Evolutionary conservation across 2,888 invertebrate genomes (phyloP).

Genomic region (Nemapogon koenigi): DNA sequence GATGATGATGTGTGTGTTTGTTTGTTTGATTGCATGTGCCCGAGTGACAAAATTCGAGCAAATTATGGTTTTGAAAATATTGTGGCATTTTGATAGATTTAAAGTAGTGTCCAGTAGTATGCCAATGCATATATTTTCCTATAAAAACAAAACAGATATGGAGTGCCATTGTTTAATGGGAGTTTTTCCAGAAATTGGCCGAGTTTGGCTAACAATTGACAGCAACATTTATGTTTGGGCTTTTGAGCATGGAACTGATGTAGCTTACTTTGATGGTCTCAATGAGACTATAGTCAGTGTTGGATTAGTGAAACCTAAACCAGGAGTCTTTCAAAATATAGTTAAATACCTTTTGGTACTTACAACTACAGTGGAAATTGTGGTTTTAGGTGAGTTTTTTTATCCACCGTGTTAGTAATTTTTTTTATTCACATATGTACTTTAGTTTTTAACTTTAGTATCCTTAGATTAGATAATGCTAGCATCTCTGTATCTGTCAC

Average conservation of each 20-base stretch:
- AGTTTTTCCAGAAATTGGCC: conserved; percentile 91
- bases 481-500: too few species aligned
- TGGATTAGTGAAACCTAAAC: conserved; percentile 87
- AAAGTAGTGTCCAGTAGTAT: too few species aligned
- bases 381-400: conserved; percentile 79
- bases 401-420: too few species aligned
- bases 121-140: too few species aligned
- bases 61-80: too few species aligned
- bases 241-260: conserved; percentile 93
- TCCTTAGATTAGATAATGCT: too few species aligned
- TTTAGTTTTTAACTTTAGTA: too few species aligned
- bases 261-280: conserved; percentile 96
- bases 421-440: too few species aligned
- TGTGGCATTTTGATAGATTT: too few species aligned
- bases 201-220: conserved; percentile 98
- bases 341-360: conserved; percentile 91
- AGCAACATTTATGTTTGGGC: conserved; percentile 99
- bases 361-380: conserved; percentile 94
- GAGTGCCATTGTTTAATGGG: conserved; percentile 98
- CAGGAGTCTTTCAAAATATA: conserved; percentile 87
- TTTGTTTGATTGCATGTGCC: too few species aligned
- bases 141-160: conserved; percentile 71
- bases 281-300: conserved; percentile 94
- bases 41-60: too few species aligned
- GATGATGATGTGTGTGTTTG: too few species aligned